A percentile compares a stretch with the other conserved stretches of the same genome.
Conservation (phyloP, 2,797 vertebrate species). For the Poecilia wingei region DNA sequence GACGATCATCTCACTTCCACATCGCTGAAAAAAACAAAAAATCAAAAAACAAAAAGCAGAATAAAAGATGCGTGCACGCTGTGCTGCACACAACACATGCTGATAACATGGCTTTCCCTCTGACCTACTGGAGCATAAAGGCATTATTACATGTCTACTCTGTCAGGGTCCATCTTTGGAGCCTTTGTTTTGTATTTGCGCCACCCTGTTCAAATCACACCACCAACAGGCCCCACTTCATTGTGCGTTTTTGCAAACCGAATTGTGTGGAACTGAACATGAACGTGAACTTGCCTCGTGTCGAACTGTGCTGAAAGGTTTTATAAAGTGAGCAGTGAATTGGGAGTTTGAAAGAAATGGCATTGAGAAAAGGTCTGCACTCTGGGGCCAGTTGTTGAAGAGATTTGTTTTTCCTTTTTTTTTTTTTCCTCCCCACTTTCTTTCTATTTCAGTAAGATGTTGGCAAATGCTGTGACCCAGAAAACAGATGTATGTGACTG, state of each 20-base stretch:
- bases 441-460: slow-evolving; percentile 24
- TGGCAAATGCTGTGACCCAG: slow-evolving; percentile 42
- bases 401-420: slow-evolving; percentile 11
- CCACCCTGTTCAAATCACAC: slow-evolving; percentile 8
- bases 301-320: slow-evolving; percentile 39
- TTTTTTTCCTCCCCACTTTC: not conserved
- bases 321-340: slow-evolving; percentile 36
- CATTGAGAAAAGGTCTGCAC: slow-evolving; percentile 24
- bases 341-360: slow-evolving; percentile 29
- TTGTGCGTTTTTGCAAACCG: slow-evolving; percentile 11
- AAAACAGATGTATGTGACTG: slow-evolving; percentile 42
- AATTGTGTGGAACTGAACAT: slow-evolving; percentile 25
- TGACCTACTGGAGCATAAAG: slow-evolving; percentile 3
- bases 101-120: slow-evolving; percentile 14
- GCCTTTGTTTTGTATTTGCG: slow-evolving; percentile 5
- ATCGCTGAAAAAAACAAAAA: slow-evolving; percentile 6
- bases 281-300: slow-evolving; percentile 12
- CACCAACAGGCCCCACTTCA: slow-evolving; percentile 13
- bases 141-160: slow-evolving; percentile 22
- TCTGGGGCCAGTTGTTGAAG: slow-evolving; percentile 25
- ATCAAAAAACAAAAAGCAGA: too few species aligned
- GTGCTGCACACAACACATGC: slow-evolving; percentile 8
- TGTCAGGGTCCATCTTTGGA: slow-evolving; percentile 15
- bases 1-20: slow-evolving; percentile 33
- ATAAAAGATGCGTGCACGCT: not conserved